Evolutionary conservation across 1,140 invertebrate genomes (phyloP).

Genomic region (Thalassaphorura encarpata): DNA sequence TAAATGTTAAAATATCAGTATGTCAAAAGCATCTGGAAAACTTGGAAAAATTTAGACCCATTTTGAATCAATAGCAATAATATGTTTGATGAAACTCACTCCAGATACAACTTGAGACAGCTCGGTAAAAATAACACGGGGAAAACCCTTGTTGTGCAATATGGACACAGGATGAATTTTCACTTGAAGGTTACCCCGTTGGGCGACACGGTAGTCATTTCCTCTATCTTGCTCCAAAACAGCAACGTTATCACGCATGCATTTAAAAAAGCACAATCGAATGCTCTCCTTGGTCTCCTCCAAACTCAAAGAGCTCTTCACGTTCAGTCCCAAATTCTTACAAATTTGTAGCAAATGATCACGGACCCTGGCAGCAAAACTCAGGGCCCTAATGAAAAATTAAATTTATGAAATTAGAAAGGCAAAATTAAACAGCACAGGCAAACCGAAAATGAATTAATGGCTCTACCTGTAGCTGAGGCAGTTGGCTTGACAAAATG

Average conservation of each 20-base stretch:
- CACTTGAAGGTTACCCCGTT: constrained; percentile 37
- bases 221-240: background rate
- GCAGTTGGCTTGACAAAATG: constrained; percentile 31
- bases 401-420: background rate
- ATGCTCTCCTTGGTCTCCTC: constrained; percentile 59
- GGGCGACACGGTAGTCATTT: constrained; percentile 1
- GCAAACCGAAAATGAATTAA: constrained; percentile 5
- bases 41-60: too few species aligned
- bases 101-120: constrained; percentile 72
- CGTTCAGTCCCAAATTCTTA: constrained; percentile 70
- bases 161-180: constrained; percentile 74
- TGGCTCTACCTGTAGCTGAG: constrained; percentile 15
- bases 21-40: too few species aligned
- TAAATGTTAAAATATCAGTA: too few species aligned
- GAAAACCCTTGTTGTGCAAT: constrained; percentile 60
- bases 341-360: background rate
- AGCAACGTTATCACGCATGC: constrained; percentile 5
- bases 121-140: constrained; percentile 79
- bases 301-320: constrained; percentile 53
- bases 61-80: too few species aligned
- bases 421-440: background rate
- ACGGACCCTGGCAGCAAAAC: background rate
- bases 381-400: background rate
- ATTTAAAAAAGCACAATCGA: constrained; percentile 43
- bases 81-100: constrained; percentile 14